phyloP scores from a whole-genome alignment of 2,888 invertebrate genomes.

The Rhingia campestris region DNA sequence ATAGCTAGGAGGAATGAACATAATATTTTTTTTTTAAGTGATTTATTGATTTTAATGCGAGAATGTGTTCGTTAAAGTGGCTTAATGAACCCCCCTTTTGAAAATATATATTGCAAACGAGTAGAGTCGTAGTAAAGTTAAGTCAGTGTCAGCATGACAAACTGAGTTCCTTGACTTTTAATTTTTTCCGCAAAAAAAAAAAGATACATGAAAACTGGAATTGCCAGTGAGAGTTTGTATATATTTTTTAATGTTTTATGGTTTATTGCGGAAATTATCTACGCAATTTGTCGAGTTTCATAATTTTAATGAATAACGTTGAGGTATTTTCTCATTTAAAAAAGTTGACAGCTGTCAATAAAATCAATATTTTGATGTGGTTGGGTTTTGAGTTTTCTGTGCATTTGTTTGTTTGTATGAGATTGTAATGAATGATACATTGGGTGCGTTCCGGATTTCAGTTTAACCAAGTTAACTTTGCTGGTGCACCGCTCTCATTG shows the following conservation, averaged over 20 bases:
- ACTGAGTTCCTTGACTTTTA: constrained; percentile 70
- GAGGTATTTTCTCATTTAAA: background rate
- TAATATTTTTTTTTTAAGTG: constrained; percentile 31
- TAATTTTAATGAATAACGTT: constrained; percentile 23
- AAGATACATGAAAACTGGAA: constrained; percentile 17
- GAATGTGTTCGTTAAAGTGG: constrained; percentile 4
- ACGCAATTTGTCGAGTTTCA: constrained; percentile 54
- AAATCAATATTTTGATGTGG: background rate
- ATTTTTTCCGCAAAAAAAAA: constrained; percentile 43
- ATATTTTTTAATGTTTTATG: constrained; percentile 15
- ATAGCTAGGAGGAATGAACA: constrained; percentile 5
- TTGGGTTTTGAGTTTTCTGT: too few relatives aligned
- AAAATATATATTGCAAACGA: background rate
- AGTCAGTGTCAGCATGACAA: constrained; percentile 64
- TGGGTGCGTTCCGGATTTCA: too few relatives aligned
- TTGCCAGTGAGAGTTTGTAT: constrained; percentile 5
- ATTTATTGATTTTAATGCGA: constrained; percentile 57
- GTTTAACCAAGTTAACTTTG: too few relatives aligned
- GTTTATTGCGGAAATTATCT: constrained; percentile 60
- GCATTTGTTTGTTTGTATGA: too few relatives aligned
- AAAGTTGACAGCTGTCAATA: background rate
- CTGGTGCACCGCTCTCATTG: too few relatives aligned
- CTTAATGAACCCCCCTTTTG: constrained; percentile 49
- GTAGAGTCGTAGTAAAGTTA: constrained; percentile 29
- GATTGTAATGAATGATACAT: too few relatives aligned